Conservation (phyloP, 2,797 vertebrate genomes). For the Lepus townsendii region DNA sequence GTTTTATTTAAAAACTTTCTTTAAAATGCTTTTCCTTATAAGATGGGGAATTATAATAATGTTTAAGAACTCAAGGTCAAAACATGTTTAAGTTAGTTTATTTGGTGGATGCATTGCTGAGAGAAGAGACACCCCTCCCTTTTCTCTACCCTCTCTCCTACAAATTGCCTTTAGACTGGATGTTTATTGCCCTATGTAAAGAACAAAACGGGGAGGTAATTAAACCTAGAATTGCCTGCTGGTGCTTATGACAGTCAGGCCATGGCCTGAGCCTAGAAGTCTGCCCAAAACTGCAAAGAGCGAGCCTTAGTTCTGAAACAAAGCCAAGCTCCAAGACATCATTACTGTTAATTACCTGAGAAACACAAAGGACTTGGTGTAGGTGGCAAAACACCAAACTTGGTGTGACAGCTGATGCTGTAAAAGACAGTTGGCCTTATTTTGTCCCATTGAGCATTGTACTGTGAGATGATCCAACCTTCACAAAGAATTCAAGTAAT, state of each 20-base stretch:
- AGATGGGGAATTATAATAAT: constrained; percentile 79
- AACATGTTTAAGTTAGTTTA: constrained; percentile 84
- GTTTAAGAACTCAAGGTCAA: constrained; percentile 84
- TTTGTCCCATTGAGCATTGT: constrained; percentile 80
- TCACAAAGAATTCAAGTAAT: constrained; percentile 85
- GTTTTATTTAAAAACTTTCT: constrained; percentile 86
- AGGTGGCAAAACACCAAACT: constrained; percentile 84
- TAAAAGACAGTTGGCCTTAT: constrained; percentile 85
- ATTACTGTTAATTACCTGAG: constrained; percentile 86
- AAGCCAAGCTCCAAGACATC: constrained; percentile 85
- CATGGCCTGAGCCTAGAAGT: constrained; percentile 80
- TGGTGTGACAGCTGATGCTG: constrained; percentile 86
- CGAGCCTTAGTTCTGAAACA: constrained; percentile 85
- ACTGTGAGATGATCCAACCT: constrained; percentile 78
- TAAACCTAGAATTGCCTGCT: constrained; percentile 89
- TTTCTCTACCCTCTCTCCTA: constrained; percentile 50
- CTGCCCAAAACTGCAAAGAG: constrained; percentile 84
- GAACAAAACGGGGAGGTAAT: constrained; percentile 86
- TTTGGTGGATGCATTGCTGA: constrained; percentile 73
- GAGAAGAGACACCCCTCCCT: constrained; percentile 28
- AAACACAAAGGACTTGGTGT: constrained; percentile 85
- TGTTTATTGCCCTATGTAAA: constrained; percentile 84
- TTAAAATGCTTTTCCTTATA: constrained; percentile 76
- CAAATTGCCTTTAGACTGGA: constrained; percentile 83
- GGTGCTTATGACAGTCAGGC: constrained; percentile 86